Evolutionary conservation across 2,888 invertebrate genomes (phyloP).

Genomic region (Campoplex nolae): DNA sequence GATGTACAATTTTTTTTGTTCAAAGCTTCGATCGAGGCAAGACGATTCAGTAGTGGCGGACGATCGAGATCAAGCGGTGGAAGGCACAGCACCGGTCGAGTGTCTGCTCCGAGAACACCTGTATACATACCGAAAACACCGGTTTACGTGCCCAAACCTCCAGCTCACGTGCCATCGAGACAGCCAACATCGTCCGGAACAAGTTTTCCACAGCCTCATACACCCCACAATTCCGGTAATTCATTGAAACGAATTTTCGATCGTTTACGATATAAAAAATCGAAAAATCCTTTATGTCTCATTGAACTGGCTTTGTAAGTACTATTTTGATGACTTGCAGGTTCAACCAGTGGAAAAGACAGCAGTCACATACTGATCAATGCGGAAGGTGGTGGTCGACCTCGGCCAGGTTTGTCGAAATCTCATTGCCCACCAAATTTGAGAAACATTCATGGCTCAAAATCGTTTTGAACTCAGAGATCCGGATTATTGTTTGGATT

Average conservation of each 20-base stretch:
- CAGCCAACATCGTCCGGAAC: slow-evolving; percentile 14
- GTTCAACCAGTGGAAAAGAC: slow-evolving; percentile 41
- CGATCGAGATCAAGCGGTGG: neutral
- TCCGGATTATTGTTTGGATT: too few relatives aligned
- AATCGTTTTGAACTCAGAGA: neutral
- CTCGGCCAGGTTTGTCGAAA: slow-evolving; percentile 68
- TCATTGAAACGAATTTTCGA: neutral
- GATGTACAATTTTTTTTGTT: neutral
- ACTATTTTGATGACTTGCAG: slow-evolving; percentile 25
- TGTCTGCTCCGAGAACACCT: neutral
- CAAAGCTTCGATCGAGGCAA: slow-evolving; percentile 47
- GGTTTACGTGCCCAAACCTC: slow-evolving; percentile 26
- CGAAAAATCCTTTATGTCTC: neutral
- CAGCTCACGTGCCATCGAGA: slow-evolving; percentile 18
- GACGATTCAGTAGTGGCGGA: slow-evolving; percentile 15
- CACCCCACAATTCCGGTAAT: slow-evolving; percentile 54
- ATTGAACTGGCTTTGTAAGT: neutral
- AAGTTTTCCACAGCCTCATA: slow-evolving; percentile 41
- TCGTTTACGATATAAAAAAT: neutral
- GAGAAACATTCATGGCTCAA: neutral
- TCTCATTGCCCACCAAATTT: neutral
- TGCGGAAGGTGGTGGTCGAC: slow-evolving; percentile 71
- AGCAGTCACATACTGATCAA: slow-evolving; percentile 66
- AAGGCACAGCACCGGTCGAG: neutral
- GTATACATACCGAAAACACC: slow-evolving; percentile 30